These are phyloP conservation scores for Podocnemis expansa DNA, from an alignment of 2,113 vertebrate genomes.

Conservation along the genomic window DNA sequence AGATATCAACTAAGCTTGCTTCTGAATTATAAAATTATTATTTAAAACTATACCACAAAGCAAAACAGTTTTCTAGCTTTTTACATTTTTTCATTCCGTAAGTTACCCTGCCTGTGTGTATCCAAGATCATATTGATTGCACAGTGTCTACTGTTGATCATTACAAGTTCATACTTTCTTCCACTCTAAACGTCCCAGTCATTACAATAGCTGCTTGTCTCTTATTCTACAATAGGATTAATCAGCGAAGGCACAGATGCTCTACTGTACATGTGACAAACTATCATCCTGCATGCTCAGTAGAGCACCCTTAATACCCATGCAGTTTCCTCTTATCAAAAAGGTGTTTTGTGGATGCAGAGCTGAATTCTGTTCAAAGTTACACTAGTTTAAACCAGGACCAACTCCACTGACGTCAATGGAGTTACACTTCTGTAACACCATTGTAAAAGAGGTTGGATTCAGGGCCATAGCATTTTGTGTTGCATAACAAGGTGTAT, in stretches of 20 bases:
- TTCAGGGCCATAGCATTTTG: neutral
- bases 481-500: neutral
- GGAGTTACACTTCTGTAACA: rapidly evolving
- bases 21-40: slow-evolving; percentile 68
- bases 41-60: slow-evolving; percentile 64
- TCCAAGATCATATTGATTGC: slow-evolving; percentile 65
- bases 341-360: neutral
- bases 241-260: neutral
- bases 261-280: neutral
- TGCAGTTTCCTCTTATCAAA: neutral
- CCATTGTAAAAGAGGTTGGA: neutral
- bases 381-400: neutral
- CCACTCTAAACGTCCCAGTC: slow-evolving; percentile 19
- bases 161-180: slow-evolving; percentile 59
- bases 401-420: neutral
- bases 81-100: slow-evolving; percentile 46
- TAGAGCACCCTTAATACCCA: neutral
- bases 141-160: slow-evolving; percentile 34
- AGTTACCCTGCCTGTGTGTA: slow-evolving; percentile 34
- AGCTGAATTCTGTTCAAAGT: neutral
- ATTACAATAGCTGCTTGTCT: neutral
- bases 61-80: slow-evolving; percentile 59
- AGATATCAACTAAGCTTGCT: slow-evolving; percentile 64
- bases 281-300: neutral
- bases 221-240: neutral